Percentiles rank a stretch among this genome's conserved stretches.
These are phyloP conservation scores for Brachypodius melanocephalos DNA, from an alignment of 2,113 vertebrate genomes.

Conservation along the genomic window DNA sequence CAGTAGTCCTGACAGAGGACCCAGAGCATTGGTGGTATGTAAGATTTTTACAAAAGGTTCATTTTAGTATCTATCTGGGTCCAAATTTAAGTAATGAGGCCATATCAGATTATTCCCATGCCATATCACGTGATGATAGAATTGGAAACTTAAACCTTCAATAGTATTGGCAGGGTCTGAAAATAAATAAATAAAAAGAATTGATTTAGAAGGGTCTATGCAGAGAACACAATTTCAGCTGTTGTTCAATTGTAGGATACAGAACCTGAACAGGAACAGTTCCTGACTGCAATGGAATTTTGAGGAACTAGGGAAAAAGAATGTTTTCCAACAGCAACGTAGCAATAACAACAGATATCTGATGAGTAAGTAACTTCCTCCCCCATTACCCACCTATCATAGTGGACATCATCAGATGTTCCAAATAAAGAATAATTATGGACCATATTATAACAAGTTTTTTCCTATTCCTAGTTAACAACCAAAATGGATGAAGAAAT, in stretches of 20 bases:
- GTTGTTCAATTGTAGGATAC: not conserved
- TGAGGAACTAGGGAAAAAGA: not conserved
- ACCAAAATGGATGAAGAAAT: not conserved
- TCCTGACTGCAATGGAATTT: not conserved
- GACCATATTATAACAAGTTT: not conserved
- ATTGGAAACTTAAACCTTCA: not conserved
- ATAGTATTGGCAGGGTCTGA: not conserved
- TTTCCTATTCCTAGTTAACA: not conserved
- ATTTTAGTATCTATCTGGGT: not conserved
- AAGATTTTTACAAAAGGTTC: not conserved
- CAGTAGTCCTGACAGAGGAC: not conserved
- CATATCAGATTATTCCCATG: not conserved
- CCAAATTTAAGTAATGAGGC: not conserved
- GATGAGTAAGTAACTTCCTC: not conserved
- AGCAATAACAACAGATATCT: not conserved
- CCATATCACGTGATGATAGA: not conserved
- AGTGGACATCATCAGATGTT: not conserved
- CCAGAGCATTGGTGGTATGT: not conserved
- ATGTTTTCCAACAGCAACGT: not conserved
- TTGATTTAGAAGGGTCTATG: not conserved
- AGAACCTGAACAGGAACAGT: not conserved
- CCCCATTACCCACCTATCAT: not conserved
- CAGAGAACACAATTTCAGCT: not conserved
- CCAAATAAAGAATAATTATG: not conserved
- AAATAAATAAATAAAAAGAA: not conserved